phyloP scores from a whole-genome alignment of 2,113 vertebrate species.

The Acrocephalus arundinaceus region DNA sequence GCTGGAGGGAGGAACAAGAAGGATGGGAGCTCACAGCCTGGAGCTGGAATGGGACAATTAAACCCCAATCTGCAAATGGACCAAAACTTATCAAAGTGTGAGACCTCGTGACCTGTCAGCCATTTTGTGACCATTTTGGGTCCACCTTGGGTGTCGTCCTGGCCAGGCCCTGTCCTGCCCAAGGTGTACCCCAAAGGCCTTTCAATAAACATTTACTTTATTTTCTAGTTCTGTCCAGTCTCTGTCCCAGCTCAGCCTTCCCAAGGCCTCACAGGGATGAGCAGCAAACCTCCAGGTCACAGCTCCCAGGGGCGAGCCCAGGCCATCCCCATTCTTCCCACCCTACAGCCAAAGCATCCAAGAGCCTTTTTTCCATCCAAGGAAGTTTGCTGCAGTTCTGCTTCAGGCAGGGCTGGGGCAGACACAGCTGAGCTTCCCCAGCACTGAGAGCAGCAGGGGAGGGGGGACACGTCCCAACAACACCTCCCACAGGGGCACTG shows the following conservation, averaged over 20 bases:
- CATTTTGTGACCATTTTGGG: neutral
- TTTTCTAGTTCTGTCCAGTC: neutral
- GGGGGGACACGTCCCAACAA: accelerated
- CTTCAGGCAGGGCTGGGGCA: neutral
- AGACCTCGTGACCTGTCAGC: neutral
- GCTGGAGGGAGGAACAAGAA: neutral
- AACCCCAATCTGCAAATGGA: neutral
- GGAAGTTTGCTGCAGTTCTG: neutral
- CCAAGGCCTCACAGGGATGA: neutral
- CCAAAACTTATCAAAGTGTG: neutral
- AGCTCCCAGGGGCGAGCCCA: neutral
- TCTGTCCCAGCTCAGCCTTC: neutral
- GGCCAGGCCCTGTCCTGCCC: neutral
- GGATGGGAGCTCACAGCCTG: neutral
- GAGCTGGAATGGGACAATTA: neutral
- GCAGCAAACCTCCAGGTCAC: neutral
- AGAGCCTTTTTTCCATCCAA: no score
- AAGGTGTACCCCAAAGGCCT: neutral
- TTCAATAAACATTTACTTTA: neutral
- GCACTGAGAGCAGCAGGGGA: neutral
- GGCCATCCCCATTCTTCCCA: no score
- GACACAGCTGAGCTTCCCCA: neutral
- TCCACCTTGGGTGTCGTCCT: neutral
- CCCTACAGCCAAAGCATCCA: no score
- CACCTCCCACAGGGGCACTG: neutral